A percentile compares a stretch with the other conserved stretches of the same genome.
phyloP scores from a whole-genome alignment of 2,113 vertebrate genomes.

The Leucopsar rothschildi region DNA sequence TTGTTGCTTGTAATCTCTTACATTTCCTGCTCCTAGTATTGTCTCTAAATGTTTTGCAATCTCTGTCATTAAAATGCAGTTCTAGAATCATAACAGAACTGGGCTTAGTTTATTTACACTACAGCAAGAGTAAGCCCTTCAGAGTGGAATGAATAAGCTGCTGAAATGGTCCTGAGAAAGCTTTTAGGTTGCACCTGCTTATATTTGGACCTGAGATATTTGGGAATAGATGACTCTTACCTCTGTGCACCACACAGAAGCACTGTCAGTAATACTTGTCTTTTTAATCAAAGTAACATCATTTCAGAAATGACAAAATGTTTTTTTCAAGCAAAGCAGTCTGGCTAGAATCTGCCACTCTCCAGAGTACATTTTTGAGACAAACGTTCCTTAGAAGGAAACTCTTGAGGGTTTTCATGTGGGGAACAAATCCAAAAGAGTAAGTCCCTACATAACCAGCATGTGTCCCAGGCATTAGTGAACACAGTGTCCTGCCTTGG shows the following conservation, averaged over 20 bases:
- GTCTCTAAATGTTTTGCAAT: not conserved
- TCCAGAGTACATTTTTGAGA: not conserved
- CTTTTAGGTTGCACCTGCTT: not conserved
- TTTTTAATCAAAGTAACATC: not conserved
- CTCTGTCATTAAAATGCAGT: not conserved
- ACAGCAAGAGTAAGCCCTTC: not conserved
- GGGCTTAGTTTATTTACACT: not conserved
- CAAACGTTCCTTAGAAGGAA: not conserved
- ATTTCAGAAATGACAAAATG: not conserved
- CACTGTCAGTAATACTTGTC: not conserved
- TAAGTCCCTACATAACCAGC: not conserved
- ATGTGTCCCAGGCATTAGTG: not conserved
- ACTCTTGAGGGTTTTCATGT: not conserved
- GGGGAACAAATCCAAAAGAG: not conserved
- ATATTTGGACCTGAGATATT: not conserved
- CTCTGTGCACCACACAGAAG: not conserved
- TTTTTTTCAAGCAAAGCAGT: not conserved
- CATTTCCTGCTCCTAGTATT: not conserved
- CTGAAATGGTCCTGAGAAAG: not conserved
- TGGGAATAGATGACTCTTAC: not conserved
- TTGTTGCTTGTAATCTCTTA: not conserved
- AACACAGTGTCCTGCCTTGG: not conserved
- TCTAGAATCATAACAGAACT: not conserved
- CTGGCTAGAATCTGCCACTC: not conserved
- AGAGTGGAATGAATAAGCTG: not conserved